Percentiles rank a stretch among this genome's conserved stretches.
Evolutionary conservation across 2,113 vertebrate species (phyloP).

Genomic region (Symphodus melops): DNA sequence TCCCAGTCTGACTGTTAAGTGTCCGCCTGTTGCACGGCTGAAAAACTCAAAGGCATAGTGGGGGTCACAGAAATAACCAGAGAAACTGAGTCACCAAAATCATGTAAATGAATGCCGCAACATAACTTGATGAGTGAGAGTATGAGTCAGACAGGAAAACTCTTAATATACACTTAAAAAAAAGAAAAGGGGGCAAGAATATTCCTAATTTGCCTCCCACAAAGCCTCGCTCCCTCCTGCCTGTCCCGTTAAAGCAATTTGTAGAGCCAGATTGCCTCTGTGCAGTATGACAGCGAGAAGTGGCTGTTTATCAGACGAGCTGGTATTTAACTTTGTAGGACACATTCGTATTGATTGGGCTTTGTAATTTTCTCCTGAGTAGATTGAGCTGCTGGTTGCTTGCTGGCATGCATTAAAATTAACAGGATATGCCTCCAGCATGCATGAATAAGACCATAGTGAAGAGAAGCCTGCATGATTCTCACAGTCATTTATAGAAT

Average conservation of each 20-base stretch:
- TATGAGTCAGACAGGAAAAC: slow-evolving; percentile 30
- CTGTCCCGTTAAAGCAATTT: slow-evolving; percentile 53
- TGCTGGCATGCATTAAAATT: slow-evolving; percentile 62
- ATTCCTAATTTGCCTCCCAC: slow-evolving; percentile 35
- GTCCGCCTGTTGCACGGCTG: not conserved
- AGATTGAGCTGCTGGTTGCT: slow-evolving; percentile 61
- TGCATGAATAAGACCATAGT: slow-evolving; percentile 37
- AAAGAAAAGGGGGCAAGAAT: slow-evolving; percentile 15
- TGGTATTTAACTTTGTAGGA: slow-evolving; percentile 75
- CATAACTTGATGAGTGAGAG: not conserved
- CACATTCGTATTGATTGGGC: slow-evolving; percentile 76
- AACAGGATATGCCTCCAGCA: slow-evolving; percentile 54
- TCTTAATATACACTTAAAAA: slow-evolving; percentile 1
- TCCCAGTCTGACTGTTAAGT: not conserved
- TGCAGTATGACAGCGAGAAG: slow-evolving; percentile 58
- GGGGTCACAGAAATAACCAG: not conserved
- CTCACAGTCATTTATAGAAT: slow-evolving; percentile 30
- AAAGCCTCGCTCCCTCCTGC: slow-evolving; percentile 3
- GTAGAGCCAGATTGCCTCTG: slow-evolving; percentile 50
- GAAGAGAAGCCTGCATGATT: slow-evolving; percentile 20
- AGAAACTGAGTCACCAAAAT: slow-evolving; percentile 10
- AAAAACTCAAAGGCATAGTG: not conserved
- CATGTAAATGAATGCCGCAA: slow-evolving; percentile 5
- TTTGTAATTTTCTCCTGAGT: slow-evolving; percentile 73
- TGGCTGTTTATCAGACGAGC: slow-evolving; percentile 67